These are phyloP conservation scores for Diglossa brunneiventris DNA, from an alignment of 2,113 vertebrate species.

Conservation along the genomic window DNA sequence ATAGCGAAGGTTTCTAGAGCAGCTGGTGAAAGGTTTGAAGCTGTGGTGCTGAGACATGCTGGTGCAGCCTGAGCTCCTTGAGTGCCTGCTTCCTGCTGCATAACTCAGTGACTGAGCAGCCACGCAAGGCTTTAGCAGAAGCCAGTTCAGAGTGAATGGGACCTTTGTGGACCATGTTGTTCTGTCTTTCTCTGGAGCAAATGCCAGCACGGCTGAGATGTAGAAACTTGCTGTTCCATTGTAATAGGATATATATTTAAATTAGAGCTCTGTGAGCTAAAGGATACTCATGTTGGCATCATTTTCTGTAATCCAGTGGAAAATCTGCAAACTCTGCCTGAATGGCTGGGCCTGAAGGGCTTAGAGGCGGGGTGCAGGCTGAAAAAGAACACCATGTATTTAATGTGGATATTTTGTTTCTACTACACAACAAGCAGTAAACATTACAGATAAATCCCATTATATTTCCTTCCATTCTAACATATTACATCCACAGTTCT, in stretches of 20 bases:
- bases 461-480: slow-evolving; percentile 28
- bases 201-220: slow-evolving; percentile 27
- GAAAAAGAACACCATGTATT: background rate
- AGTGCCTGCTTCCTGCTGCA: background rate
- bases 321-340: background rate
- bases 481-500: background rate
- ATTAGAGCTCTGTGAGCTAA: slow-evolving; percentile 18
- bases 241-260: slow-evolving; percentile 58
- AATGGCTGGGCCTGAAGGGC: background rate
- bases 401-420: slow-evolving; percentile 27
- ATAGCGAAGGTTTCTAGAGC: background rate
- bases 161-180: slow-evolving; percentile 46
- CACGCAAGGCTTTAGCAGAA: slow-evolving; percentile 18
- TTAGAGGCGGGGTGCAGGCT: background rate
- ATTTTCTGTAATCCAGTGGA: slow-evolving; percentile 19
- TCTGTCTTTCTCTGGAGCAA: slow-evolving; percentile 46
- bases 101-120: background rate
- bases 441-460: slow-evolving; percentile 35
- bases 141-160: background rate
- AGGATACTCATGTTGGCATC: background rate
- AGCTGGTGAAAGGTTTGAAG: background rate
- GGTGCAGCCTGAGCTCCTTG: background rate
- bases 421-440: background rate
- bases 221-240: slow-evolving; percentile 54
- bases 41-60: background rate